Evolutionary conservation across 2,797 vertebrate genomes (phyloP).

Genomic region (Hemibagrus guttatus): DNA sequence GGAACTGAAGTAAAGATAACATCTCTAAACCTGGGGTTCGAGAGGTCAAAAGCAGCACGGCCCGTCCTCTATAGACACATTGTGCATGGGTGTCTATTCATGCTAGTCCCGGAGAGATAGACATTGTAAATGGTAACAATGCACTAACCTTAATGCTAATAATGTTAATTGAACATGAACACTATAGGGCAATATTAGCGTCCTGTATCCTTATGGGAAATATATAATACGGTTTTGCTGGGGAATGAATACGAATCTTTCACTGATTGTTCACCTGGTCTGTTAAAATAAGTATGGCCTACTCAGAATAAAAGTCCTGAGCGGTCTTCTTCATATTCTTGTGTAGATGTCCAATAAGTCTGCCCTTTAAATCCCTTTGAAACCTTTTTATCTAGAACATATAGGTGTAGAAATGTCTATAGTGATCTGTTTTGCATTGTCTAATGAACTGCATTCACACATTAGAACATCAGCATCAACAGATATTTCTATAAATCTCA

Average conservation of each 20-base stretch:
- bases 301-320: background rate
- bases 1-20: constrained; percentile 50
- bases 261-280: background rate
- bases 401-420: background rate
- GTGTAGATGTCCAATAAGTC: background rate
- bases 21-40: constrained; percentile 37
- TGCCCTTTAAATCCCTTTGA: background rate
- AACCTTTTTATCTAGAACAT: background rate
- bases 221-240: background rate
- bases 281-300: background rate
- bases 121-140: background rate
- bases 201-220: background rate
- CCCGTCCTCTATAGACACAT: constrained; percentile 1
- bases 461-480: background rate
- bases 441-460: background rate
- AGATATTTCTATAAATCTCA: background rate
- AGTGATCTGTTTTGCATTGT: background rate
- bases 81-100: constrained; percentile 22
- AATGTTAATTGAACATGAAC: background rate
- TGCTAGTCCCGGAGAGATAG: background rate
- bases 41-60: constrained; percentile 44
- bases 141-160: constrained; percentile 12
- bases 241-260: background rate
- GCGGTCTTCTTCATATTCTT: background rate
- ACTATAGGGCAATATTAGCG: background rate